Conservation (phyloP, 2,888 invertebrate genomes). For the Arctia plantaginis region DNA sequence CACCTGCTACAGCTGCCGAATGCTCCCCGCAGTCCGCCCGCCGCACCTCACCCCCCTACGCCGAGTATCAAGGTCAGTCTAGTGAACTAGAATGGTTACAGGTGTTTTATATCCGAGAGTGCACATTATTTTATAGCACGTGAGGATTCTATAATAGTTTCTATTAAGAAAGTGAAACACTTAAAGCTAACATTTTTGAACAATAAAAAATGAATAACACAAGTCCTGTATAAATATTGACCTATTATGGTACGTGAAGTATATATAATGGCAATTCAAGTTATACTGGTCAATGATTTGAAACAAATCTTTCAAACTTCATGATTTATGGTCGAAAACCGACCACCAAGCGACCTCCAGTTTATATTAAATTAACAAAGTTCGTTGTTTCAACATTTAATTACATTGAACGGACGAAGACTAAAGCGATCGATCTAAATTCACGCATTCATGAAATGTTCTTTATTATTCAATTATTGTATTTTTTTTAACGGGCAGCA, state of each 20-base stretch:
- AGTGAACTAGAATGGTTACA: conserved; percentile 16
- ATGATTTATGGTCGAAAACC: background rate
- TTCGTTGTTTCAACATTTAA: background rate
- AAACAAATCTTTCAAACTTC: background rate
- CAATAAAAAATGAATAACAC: background rate
- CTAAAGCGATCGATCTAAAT: background rate
- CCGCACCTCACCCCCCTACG: conserved; percentile 67
- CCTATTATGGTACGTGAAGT: background rate
- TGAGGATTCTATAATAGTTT: background rate
- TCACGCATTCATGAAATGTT: background rate
- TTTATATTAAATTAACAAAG: background rate
- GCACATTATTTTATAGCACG: background rate
- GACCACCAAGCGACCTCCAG: background rate
- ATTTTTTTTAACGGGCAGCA: background rate
- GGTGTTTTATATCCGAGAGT: conserved; percentile 1
- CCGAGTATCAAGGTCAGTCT: conserved; percentile 77
- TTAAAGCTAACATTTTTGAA: background rate
- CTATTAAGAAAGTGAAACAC: background rate
- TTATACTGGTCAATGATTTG: background rate
- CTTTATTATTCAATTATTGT: background rate
- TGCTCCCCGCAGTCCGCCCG: conserved; percentile 74
- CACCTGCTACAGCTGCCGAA: conserved; percentile 82
- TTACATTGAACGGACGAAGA: background rate
- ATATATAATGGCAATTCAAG: background rate
- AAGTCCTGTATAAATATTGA: background rate